phyloP scores from a whole-genome alignment of 2,797 vertebrate species.

The Fistularia commersonii region DNA sequence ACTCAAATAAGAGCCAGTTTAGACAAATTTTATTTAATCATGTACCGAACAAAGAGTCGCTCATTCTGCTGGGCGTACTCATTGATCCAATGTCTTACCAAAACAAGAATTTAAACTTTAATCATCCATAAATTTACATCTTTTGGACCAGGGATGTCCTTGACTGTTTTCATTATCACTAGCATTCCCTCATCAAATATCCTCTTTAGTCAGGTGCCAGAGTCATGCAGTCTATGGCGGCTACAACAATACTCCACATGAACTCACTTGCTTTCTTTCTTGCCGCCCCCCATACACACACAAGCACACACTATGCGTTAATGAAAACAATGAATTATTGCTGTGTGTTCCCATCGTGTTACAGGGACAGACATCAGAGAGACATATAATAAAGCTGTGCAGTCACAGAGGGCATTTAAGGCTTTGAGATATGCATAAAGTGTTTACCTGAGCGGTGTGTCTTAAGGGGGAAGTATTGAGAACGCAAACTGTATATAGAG shows the following conservation, averaged over 20 bases:
- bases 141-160: slow-evolving; percentile 25
- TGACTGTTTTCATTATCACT: slow-evolving; percentile 15
- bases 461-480: no score
- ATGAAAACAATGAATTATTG: slow-evolving; percentile 60
- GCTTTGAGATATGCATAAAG: no score
- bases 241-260: no score
- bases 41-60: slow-evolving; percentile 26
- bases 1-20: slow-evolving; percentile 65
- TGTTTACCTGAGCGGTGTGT: no score
- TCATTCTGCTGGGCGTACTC: not conserved
- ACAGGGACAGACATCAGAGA: no score
- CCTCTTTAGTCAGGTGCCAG: slow-evolving; percentile 19
- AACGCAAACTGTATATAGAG: no score
- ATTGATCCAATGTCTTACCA: no score
- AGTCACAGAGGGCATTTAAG: no score
- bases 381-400: no score
- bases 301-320: slow-evolving; percentile 32
- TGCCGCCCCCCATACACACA: slow-evolving; percentile 1
- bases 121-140: slow-evolving; percentile 30
- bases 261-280: no score
- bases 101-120: slow-evolving; percentile 15
- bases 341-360: slow-evolving; percentile 28
- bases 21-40: slow-evolving; percentile 69
- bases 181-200: slow-evolving; percentile 33
- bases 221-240: slow-evolving; percentile 6